These are phyloP conservation scores for Trematomus loennbergii DNA, from an alignment of 2,113 vertebrate species.

Conservation along the genomic window DNA sequence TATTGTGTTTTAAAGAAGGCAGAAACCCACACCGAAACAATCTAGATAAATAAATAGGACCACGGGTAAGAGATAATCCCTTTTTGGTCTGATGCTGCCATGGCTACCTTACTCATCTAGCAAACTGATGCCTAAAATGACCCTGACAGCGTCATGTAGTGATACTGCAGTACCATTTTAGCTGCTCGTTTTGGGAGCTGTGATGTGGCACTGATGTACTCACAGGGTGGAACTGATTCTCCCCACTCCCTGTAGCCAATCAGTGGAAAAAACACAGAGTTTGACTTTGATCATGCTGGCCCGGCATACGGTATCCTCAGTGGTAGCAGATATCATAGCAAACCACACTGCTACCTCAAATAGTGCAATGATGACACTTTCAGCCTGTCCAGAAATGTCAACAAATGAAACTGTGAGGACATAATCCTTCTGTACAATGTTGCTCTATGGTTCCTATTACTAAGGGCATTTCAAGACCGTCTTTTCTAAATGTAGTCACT, in stretches of 20 bases:
- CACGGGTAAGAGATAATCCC: neutral
- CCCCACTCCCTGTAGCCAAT: neutral
- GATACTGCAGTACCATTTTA: conserved; percentile 7
- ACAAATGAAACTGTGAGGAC: neutral
- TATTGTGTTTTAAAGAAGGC: too few species aligned
- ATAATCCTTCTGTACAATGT: neutral
- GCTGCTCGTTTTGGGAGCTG: conserved; percentile 8
- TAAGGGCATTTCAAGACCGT: neutral
- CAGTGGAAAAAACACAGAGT: neutral
- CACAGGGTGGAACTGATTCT: neutral
- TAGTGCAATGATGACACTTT: neutral
- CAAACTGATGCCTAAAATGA: neutral
- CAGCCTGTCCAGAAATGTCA: neutral
- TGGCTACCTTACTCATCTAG: neutral
- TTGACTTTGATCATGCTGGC: conserved; percentile 23
- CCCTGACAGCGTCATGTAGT: neutral
- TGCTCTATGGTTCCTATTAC: neutral
- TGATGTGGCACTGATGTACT: conserved; percentile 21
- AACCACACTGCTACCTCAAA: neutral
- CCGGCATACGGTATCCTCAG: neutral
- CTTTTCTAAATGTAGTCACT: neutral
- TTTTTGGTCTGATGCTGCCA: neutral
- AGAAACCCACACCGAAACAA: too few species aligned
- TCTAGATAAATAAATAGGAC: too few species aligned
- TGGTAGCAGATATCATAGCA: neutral